phyloP scores from a whole-genome alignment of 1,140 invertebrate species.

The Papilio xuthus region DNA sequence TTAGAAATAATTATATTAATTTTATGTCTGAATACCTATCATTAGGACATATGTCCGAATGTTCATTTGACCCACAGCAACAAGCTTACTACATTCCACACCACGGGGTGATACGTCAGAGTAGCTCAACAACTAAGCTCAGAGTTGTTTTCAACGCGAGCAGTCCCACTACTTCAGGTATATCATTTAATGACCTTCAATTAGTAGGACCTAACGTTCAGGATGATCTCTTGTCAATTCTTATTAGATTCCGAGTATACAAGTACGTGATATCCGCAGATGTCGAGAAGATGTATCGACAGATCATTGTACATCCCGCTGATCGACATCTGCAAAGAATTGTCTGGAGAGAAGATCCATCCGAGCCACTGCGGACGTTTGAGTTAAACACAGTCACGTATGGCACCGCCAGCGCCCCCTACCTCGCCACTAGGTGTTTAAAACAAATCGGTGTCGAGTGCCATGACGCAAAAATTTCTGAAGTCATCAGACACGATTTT shows the following conservation, averaged over 20 bases:
- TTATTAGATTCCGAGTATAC: slow-evolving; percentile 62
- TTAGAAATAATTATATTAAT: slow-evolving; percentile 43
- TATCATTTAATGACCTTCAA: slow-evolving; percentile 24
- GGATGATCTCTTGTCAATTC: slow-evolving; percentile 51
- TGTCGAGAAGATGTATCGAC: no score
- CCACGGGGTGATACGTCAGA: no score
- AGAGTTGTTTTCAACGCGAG: slow-evolving; percentile 40
- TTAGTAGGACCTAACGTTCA: slow-evolving; percentile 38
- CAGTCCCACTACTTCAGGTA: neutral
- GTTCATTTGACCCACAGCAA: slow-evolving; percentile 44
- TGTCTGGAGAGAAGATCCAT: slow-evolving; percentile 53
- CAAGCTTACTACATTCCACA: no score
- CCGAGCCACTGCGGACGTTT: slow-evolving; percentile 39
- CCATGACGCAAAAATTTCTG: slow-evolving; percentile 32
- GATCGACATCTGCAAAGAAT: slow-evolving; percentile 67
- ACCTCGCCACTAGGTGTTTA: slow-evolving; percentile 42
- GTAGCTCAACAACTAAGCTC: no score
- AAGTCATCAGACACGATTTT: slow-evolving; percentile 43
- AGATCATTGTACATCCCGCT: no score
- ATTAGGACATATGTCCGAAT: slow-evolving; percentile 48
- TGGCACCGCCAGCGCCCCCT: slow-evolving; percentile 44
- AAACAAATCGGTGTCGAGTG: slow-evolving; percentile 43
- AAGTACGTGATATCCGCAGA: slow-evolving; percentile 56
- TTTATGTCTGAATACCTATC: slow-evolving; percentile 48
- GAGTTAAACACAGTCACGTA: slow-evolving; percentile 44